Evolutionary conservation across 1,140 invertebrate genomes (phyloP), one percentile per base, ranked within the genome.

Genomic region (Forficula auricularia): DNA sequence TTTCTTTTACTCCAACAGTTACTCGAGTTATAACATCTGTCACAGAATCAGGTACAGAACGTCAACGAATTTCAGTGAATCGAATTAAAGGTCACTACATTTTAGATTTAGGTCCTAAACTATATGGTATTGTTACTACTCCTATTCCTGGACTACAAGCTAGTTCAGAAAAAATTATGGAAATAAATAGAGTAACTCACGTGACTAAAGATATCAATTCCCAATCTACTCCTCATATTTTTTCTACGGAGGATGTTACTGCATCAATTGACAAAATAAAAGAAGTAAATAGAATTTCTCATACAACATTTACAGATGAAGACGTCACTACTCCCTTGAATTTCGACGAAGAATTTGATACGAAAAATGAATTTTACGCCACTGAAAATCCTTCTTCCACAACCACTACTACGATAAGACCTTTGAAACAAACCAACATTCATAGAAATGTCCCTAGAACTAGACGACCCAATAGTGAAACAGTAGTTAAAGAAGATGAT

Each of bases 1-100:
- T 59, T 14, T 49, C 47, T 41, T 41, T 38, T 27, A 47, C 42
- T 19, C 57, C 62, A n/a, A 50, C 52, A 13, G 51, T 64, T 0
- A 66, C 64, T 1, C 56, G 62, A 49, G 44, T 66, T n/a, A 57
- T 66, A 0, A 66, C 64, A 1, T 66, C 64, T 0, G 57, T 66
- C 2, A 57, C 57, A 3, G 63, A 66, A 44, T 66, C 64, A 3
- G 62, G 52, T 0, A 64, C 62, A 1, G 64, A 66, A 41, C 52
- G 63, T 40, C 63, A 64, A 38, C 64, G 51, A 45, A 66, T 66
- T 39, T 48, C 59, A 0, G 61, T 65, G 19, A 59, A 62, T 43
- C 62, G 41, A 31, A 33, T 43, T 6, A 27, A 27, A 27, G 22
- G 22, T 27, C 22, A 27, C 10, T 27, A 27, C 10, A 27, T 27